Evolutionary conservation across 2,888 invertebrate species (phyloP), one percentile per base, ranked within the genome.

Genomic region (Laothoe populi): DNA sequence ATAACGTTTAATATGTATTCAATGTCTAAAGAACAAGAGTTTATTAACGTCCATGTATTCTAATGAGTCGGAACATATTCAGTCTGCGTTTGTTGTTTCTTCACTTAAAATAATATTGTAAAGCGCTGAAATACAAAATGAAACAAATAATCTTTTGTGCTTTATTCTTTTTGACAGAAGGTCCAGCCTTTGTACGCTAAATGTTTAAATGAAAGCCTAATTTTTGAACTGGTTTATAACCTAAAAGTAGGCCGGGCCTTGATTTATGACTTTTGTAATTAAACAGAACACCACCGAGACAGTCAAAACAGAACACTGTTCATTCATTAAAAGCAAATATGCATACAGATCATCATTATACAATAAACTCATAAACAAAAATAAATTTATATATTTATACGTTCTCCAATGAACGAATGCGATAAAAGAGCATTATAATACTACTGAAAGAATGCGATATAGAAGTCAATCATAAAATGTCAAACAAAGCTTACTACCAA

Each of bases 141-240:
- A 44, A 42, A 44, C 19, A 44, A 44, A 44, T 5, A 44, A 10
- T 7, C 13, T 4, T 44, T 44, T 19, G 5, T 44, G n/a, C 16
- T 7, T 38, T 10, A 23, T 46, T 2, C 16, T 16, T 49, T 45
- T 21, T 8, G 16, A 24, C 16, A 26, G 19, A 45, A 31, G 5
- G 45, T 1, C 46, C 35, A 58, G 23, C n/a, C 58, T 2, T 60
- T 48, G 24, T 44, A 23, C 38, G 11, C 10, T 38, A 38, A 38
- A 60, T 48, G 48, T 59, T 59, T 35, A 59, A 59, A 60, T 16
- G 31, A 46, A 46, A 11, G n/a, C 46, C 35, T 60, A 60, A 60
- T 35, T 60, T 58, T 24, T 26, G 26, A 45, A 45, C 38, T 10
- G 60, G 2, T n/a, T 35, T 16, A 45, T 35, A 48, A 60, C 46